These are phyloP conservation scores for Lepeophtheirus nordmannii DNA, from an alignment of 2,888 invertebrate species.

Conservation along the genomic window DNA sequence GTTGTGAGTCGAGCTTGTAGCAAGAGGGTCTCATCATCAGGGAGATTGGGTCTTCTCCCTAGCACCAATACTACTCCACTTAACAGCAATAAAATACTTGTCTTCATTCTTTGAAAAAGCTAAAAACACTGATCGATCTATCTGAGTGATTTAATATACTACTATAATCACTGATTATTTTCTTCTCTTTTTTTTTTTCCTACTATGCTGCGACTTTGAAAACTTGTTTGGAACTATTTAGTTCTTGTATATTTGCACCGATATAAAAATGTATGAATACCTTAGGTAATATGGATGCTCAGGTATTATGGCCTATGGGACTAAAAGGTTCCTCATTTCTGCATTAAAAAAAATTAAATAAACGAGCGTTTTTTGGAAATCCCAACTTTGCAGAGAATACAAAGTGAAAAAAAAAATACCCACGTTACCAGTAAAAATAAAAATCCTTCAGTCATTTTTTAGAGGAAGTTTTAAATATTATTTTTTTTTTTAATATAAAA, in stretches of 20 bases:
- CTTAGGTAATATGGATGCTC: not conserved
- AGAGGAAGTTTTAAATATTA: too few relatives aligned
- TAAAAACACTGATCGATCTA: too few relatives aligned
- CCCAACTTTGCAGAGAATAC: not conserved
- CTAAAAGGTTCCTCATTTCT: too few relatives aligned
- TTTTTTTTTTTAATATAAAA: too few relatives aligned
- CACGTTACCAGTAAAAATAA: not conserved
- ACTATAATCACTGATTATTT: not conserved
- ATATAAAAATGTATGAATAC: not conserved
- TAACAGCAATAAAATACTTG: too few relatives aligned
- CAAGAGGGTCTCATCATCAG: not conserved
- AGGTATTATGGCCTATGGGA: too few relatives aligned
- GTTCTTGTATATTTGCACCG: not conserved
- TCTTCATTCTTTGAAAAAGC: too few relatives aligned
- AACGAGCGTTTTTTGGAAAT: constrained; percentile 1
- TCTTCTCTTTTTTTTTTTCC: not conserved
- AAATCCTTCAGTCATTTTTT: not conserved
- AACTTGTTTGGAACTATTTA: not conserved
- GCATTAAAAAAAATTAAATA: not conserved
- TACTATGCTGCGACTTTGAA: not conserved
- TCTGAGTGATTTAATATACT: too few relatives aligned
- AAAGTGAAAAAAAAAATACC: not conserved
- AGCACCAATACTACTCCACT: not conserved
- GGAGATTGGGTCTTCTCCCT: not conserved
- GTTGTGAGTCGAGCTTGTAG: not conserved